Conservation (phyloP, 2,888 invertebrate genomes). For the Hymenopus coronatus region DNA sequence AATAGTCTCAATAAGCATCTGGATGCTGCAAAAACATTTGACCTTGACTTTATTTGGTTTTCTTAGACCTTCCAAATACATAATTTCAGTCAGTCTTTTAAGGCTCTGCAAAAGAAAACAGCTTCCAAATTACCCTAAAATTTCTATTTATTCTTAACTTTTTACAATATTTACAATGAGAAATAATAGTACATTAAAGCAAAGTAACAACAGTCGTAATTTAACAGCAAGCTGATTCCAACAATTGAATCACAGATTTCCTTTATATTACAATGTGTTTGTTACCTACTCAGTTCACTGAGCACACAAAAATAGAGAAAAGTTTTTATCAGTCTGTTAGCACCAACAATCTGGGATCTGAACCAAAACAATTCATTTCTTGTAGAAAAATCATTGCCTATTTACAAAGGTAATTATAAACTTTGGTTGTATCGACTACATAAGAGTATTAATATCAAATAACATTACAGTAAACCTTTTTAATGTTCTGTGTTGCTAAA, state of each 20-base stretch:
- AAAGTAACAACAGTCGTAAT: neutral
- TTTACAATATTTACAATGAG: neutral
- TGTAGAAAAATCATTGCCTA: no score
- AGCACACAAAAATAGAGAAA: neutral
- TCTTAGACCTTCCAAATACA: no score
- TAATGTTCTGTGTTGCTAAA: no score
- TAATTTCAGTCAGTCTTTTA: no score
- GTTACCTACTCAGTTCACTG: neutral
- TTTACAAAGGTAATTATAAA: no score
- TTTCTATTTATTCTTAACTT: neutral
- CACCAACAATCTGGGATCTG: neutral
- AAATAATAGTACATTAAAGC: neutral
- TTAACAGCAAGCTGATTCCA: neutral
- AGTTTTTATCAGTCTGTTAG: neutral
- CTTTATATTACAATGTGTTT: neutral
- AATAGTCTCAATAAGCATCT: no score
- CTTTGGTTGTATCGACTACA: no score
- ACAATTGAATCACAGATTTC: neutral
- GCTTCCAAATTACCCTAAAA: neutral
- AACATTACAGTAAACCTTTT: no score
- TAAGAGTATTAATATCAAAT: no score
- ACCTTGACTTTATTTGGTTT: no score
- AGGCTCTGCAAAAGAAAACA: no score
- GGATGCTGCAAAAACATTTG: no score
- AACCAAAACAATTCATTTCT: neutral